These are phyloP conservation scores for Ctenopoma multispine DNA, from an alignment of 2,797 vertebrate species.

Conservation along the genomic window DNA sequence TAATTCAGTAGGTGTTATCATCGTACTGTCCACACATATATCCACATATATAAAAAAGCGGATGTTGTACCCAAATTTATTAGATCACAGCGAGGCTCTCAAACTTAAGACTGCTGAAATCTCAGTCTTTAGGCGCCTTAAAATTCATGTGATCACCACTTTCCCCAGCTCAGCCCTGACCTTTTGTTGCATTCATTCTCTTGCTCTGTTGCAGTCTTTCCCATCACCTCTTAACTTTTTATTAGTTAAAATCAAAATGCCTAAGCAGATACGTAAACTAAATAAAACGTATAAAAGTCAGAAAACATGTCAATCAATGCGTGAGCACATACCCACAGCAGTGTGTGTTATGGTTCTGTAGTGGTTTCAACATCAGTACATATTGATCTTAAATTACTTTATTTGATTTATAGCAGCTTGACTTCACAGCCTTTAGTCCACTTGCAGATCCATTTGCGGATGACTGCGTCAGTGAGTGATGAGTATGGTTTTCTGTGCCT, in stretches of 20 bases:
- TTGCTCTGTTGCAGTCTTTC: not conserved
- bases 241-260: not conserved
- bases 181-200: not conserved
- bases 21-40: no score
- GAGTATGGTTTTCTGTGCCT: conserved; percentile 4
- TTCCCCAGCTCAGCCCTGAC: not conserved
- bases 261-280: not conserved
- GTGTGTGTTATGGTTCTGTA: not conserved
- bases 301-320: not conserved
- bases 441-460: conserved; percentile 31
- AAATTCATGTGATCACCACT: not conserved
- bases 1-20: no score
- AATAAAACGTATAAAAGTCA: not conserved
- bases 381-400: conserved; percentile 17
- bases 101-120: no score
- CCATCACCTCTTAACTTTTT: not conserved
- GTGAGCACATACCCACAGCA: conserved; percentile 1
- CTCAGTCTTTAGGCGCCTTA: no score
- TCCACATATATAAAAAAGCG: no score
- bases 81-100: no score
- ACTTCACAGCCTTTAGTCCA: conserved; percentile 8
- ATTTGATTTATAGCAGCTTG: conserved; percentile 24
- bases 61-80: no score
- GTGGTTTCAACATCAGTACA: conserved; percentile 8
- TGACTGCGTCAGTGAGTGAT: conserved; percentile 25